phyloP scores from a whole-genome alignment of 2,113 vertebrate species.

The Himantopus leucocephalus region DNA sequence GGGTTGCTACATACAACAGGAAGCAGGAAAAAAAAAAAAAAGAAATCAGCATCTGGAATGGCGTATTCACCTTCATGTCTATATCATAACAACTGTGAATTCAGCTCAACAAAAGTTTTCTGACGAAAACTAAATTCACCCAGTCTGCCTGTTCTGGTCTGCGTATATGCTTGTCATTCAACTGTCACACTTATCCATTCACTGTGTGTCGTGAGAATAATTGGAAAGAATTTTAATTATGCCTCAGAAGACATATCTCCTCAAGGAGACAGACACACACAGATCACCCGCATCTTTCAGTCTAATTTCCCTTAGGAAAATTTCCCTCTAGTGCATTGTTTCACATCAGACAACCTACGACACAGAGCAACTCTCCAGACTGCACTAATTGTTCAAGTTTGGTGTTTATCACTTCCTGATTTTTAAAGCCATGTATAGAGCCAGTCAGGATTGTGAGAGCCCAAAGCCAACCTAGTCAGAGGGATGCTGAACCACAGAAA shows the following conservation, averaged over 20 bases:
- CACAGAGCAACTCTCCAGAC: background rate
- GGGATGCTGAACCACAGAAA: background rate
- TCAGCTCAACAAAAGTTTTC: background rate
- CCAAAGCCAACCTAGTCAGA: background rate
- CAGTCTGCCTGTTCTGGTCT: constrained; percentile 7
- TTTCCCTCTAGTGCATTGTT: constrained; percentile 6
- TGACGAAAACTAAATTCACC: background rate
- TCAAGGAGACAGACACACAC: background rate
- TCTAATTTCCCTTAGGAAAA: constrained; percentile 67
- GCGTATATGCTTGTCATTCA: constrained; percentile 18
- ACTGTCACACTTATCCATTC: constrained; percentile 7
- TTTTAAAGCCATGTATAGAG: background rate
- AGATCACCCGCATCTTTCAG: background rate
- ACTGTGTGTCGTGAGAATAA: background rate
- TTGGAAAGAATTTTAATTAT: constrained; percentile 41
- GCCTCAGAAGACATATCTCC: constrained; percentile 39
- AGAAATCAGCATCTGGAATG: background rate
- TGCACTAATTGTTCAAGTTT: constrained; percentile 4
- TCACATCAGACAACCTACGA: constrained; percentile 1
- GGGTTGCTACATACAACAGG: background rate
- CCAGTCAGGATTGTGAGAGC: background rate
- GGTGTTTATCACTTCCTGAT: background rate
- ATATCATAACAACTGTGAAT: background rate
- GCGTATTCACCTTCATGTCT: background rate
- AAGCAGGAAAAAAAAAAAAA: background rate